A percentile compares a stretch with the other conserved stretches of the same genome.
phyloP scores from a whole-genome alignment of 2,797 vertebrate genomes.

The Coluber constrictor region DNA sequence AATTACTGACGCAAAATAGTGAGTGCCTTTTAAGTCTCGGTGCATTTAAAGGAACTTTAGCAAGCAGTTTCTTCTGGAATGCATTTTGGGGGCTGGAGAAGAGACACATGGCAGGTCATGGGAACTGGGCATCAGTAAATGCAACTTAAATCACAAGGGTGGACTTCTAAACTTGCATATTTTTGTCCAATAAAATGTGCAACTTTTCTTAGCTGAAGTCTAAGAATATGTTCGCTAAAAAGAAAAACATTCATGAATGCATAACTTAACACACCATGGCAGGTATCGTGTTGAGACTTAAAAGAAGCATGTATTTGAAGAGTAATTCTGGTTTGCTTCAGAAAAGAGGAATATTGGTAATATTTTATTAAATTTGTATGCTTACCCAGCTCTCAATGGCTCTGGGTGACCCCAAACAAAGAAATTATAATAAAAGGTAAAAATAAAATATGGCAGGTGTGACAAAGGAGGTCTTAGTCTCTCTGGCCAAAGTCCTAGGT shows the following conservation, averaged over 20 bases:
- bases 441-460: neutral
- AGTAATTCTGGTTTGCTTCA: neutral
- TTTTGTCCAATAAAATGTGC: neutral
- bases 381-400: neutral
- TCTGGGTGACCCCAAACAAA: neutral
- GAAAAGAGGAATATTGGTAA: neutral
- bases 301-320: neutral
- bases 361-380: neutral
- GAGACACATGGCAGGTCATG: neutral
- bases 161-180: neutral
- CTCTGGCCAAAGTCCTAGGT: neutral
- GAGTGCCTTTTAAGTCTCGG: neutral
- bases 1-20: neutral
- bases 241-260: neutral
- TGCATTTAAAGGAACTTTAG: neutral
- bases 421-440: neutral
- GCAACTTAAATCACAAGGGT: neutral
- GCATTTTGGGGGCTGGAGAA: neutral
- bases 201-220: neutral
- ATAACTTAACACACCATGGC: neutral
- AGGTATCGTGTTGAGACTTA: neutral
- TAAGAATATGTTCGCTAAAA: neutral
- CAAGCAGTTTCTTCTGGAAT: neutral
- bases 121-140: neutral
- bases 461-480: neutral